A percentile compares a stretch with the other conserved stretches of the same genome.
These are phyloP conservation scores for Bucorvus abyssinicus DNA, from an alignment of 2,797 vertebrate genomes.

Conservation along the genomic window DNA sequence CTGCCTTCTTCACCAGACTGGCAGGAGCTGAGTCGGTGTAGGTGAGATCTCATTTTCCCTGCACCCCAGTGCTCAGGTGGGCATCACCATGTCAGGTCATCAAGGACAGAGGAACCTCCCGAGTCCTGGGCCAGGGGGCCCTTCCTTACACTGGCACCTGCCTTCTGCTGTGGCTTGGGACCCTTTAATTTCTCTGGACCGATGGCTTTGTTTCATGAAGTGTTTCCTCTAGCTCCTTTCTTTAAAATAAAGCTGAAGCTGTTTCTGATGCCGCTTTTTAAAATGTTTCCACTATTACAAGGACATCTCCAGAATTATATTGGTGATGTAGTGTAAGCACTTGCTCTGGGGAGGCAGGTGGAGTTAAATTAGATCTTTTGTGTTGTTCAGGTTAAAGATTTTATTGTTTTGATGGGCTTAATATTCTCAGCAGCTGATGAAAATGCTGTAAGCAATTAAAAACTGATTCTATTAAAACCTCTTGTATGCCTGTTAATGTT, in stretches of 20 bases:
- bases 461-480: neutral
- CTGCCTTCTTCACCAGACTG: neutral
- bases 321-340: neutral
- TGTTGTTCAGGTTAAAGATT: neutral
- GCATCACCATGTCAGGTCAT: rapidly evolving
- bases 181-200: neutral
- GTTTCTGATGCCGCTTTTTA: neutral
- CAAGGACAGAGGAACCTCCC: neutral
- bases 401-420: conserved; percentile 11
- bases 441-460: conserved; percentile 16
- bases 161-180: neutral
- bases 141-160: neutral
- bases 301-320: neutral
- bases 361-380: neutral
- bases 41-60: neutral
- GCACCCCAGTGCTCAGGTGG: neutral
- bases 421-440: neutral
- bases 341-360: neutral
- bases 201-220: neutral
- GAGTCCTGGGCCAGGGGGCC: neutral
- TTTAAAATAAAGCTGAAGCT: neutral
- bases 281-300: neutral
- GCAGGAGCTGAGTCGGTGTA: neutral
- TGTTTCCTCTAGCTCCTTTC: neutral
- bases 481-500: neutral